Evolutionary conservation across 2,797 vertebrate species (phyloP).

Genomic region (Rhinatrema bivittatum): DNA sequence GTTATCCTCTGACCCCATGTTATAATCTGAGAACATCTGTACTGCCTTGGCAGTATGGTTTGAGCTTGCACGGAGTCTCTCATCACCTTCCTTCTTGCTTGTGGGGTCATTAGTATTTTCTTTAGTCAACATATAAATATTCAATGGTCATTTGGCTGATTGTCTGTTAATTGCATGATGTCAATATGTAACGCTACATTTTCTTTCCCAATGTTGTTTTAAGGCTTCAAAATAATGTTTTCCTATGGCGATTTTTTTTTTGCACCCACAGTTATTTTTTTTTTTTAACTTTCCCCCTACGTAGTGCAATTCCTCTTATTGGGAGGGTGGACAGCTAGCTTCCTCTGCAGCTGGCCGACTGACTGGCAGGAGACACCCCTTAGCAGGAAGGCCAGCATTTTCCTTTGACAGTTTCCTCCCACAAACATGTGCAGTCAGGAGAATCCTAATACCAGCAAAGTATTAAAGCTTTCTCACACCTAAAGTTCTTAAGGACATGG

Average conservation of each 20-base stretch:
- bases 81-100: constrained; percentile 22
- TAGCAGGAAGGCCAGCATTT: constrained; percentile 40
- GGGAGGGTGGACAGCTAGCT: constrained; percentile 28
- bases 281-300: constrained; percentile 3
- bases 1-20: constrained; percentile 49
- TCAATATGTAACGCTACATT: background rate
- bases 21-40: constrained; percentile 44
- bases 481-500: no score
- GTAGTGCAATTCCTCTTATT: constrained; percentile 7
- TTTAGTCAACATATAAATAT: constrained; percentile 15
- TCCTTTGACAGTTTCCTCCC: constrained; percentile 49
- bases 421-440: no score
- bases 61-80: constrained; percentile 34
- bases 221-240: no score
- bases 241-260: constrained; percentile 7
- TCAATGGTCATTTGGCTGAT: constrained; percentile 16
- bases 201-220: background rate
- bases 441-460: no score
- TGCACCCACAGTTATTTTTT: constrained; percentile 8
- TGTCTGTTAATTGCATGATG: constrained; percentile 12
- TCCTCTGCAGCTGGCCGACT: constrained; percentile 33
- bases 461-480: no score
- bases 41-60: constrained; percentile 15
- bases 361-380: constrained; percentile 27
- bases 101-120: constrained; percentile 26